phyloP scores from a whole-genome alignment of 2,797 vertebrate genomes.

The Philypnodon macrostomus region DNA sequence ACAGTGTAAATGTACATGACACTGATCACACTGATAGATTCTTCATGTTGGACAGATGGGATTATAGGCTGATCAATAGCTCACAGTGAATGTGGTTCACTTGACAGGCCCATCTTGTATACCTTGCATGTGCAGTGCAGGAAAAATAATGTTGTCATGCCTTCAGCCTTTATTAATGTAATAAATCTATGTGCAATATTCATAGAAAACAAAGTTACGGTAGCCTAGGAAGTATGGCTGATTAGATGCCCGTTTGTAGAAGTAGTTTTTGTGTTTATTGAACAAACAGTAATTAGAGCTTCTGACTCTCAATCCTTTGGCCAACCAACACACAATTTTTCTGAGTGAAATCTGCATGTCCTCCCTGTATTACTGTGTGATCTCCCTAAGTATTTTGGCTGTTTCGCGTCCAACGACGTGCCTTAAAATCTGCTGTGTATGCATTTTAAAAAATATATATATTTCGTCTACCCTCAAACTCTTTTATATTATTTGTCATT shows the following conservation, averaged over 20 bases:
- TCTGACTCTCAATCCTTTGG: too few relatives aligned
- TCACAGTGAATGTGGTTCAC: slow-evolving; percentile 3
- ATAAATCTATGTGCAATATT: slow-evolving; percentile 5
- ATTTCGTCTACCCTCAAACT: not conserved
- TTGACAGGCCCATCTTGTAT: not conserved
- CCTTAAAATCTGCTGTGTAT: not conserved
- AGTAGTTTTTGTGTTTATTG: too few relatives aligned
- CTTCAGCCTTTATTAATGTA: not conserved
- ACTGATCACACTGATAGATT: slow-evolving; percentile 19
- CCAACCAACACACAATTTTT: too few relatives aligned
- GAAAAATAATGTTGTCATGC: not conserved
- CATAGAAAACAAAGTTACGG: not conserved
- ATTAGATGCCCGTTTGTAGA: not conserved
- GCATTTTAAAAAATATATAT: too few relatives aligned
- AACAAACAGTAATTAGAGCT: too few relatives aligned
- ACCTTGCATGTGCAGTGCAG: not conserved
- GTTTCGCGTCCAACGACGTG: too few relatives aligned
- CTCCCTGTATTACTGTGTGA: too few relatives aligned
- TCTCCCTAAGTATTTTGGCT: too few relatives aligned
- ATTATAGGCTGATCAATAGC: slow-evolving; percentile 28
- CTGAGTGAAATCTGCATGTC: too few relatives aligned
- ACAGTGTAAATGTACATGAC: slow-evolving; percentile 15
- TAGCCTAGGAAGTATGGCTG: not conserved
- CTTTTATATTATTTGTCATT: not conserved
- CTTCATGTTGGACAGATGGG: slow-evolving; percentile 4